Evolutionary conservation across 2,113 vertebrate genomes (phyloP).

Genomic region (Sylvia atricapilla): DNA sequence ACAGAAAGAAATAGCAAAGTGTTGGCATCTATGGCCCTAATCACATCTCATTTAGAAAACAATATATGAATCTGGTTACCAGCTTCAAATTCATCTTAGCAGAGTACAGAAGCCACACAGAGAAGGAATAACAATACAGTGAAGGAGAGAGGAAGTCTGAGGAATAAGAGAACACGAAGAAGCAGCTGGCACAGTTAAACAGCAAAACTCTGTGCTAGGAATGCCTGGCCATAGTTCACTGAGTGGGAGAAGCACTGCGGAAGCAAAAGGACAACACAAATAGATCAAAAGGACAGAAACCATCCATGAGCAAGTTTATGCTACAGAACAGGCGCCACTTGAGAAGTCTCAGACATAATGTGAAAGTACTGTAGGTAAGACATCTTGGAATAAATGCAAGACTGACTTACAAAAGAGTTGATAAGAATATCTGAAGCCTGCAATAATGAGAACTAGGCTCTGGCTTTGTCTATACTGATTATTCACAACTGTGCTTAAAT

Average conservation of each 20-base stretch:
- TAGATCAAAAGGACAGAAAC: not conserved
- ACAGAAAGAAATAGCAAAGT: not conserved
- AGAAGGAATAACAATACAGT: not conserved
- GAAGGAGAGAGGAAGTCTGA: not conserved
- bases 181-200: not conserved
- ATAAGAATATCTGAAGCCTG: not conserved
- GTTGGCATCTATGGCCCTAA: not conserved
- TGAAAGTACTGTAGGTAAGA: not conserved
- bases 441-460: not conserved
- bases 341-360: not conserved
- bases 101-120: not conserved
- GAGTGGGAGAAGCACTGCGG: not conserved
- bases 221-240: not conserved
- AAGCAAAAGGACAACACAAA: constrained; percentile 7
- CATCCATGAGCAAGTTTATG: not conserved
- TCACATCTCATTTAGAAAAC: not conserved
- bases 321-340: not conserved
- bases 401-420: not conserved
- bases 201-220: not conserved
- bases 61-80: not conserved
- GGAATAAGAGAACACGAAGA: not conserved
- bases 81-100: not conserved
- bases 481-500: not conserved
- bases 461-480: not conserved
- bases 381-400: not conserved